phyloP scores from a whole-genome alignment of 1,140 invertebrate genomes.

The Chlorops oryzae region DNA sequence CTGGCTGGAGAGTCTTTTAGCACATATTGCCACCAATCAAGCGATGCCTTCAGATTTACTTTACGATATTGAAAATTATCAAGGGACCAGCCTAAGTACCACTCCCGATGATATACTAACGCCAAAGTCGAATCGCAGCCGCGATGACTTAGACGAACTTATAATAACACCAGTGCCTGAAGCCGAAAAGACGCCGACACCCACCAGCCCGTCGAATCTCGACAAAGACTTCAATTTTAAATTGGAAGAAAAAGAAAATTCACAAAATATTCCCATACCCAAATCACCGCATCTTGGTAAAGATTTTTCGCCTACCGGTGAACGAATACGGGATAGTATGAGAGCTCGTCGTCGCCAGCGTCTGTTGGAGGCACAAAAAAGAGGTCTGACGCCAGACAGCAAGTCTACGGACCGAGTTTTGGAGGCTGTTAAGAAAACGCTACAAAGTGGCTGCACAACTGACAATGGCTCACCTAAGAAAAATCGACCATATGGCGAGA shows the following conservation, averaged over 20 bases:
- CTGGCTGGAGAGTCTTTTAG: constrained; percentile 71
- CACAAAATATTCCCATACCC: constrained; percentile 33
- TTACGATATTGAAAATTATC: constrained; percentile 69
- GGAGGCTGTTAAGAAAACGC: constrained; percentile 27
- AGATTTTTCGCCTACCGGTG: constrained; percentile 45
- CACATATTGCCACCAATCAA: constrained; percentile 62
- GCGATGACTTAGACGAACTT: constrained; percentile 29
- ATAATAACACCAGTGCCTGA: constrained; percentile 1
- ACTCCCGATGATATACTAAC: constrained; percentile 39
- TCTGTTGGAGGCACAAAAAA: constrained; percentile 29
- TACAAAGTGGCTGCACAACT: constrained; percentile 12
- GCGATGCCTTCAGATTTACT: constrained; percentile 58
- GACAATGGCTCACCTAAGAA: constrained; percentile 16
- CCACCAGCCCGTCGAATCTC: not conserved
- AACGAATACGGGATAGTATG: constrained; percentile 41
- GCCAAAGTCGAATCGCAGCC: constrained; percentile 37
- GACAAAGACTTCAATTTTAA: not conserved
- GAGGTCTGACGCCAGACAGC: constrained; percentile 27
- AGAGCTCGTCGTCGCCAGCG: constrained; percentile 37
- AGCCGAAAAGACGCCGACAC: constrained; percentile 2
- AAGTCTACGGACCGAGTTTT: constrained; percentile 36
- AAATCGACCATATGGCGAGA: constrained; percentile 37
- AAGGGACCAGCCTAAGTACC: constrained; percentile 44
- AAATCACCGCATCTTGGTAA: constrained; percentile 46
- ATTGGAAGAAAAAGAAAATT: constrained; percentile 24